Conservation (phyloP, 2,113 vertebrate species). For the Oreocharis arfaki region DNA sequence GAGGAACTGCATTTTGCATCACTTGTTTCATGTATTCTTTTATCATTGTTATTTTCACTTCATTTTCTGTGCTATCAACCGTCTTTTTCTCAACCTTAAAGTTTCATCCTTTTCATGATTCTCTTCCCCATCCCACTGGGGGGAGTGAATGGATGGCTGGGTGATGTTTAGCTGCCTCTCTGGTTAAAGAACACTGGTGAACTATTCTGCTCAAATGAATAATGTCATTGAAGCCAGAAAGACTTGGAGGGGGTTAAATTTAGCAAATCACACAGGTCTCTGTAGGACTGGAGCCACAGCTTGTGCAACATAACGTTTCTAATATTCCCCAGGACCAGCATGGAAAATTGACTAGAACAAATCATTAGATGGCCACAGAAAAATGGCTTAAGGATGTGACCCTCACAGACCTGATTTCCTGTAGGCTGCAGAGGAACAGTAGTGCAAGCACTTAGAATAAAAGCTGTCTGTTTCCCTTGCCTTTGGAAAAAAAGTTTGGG, state of each 20-base stretch:
- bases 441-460: neutral
- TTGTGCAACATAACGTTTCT: neutral
- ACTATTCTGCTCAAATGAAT: neutral
- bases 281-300: neutral
- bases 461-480: constrained; percentile 18
- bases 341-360: neutral
- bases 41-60: neutral
- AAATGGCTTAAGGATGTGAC: constrained; percentile 53
- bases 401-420: constrained; percentile 46
- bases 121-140: neutral
- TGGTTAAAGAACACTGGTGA: neutral
- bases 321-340: neutral
- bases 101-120: neutral
- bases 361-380: constrained; percentile 10
- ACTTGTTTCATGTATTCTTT: neutral
- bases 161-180: neutral
- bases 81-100: neutral
- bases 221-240: neutral
- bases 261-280: neutral
- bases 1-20: neutral
- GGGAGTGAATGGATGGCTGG: neutral
- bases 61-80: neutral
- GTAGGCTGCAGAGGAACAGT: neutral
- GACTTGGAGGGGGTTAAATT: neutral
- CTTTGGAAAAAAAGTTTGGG: neutral